Percentiles rank a stretch among this genome's conserved stretches.
phyloP scores from a whole-genome alignment of 2,113 vertebrate genomes.

The Anser cygnoides region DNA sequence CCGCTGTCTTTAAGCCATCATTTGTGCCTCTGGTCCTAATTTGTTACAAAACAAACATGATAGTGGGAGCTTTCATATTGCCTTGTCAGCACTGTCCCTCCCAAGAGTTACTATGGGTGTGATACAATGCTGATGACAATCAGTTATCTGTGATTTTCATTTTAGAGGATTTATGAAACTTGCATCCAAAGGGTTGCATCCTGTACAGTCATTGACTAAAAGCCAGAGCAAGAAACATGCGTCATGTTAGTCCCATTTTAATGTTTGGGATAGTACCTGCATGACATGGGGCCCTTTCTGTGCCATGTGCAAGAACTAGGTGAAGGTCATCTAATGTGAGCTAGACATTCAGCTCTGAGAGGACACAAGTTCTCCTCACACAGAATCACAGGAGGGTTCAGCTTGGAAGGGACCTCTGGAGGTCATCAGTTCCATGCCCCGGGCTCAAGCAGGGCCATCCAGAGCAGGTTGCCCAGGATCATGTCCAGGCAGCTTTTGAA shows the following conservation, averaged over 20 bases:
- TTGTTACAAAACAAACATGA: not conserved
- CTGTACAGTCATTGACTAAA: too few relatives aligned
- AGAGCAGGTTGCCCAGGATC: too few relatives aligned
- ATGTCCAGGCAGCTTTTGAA: too few relatives aligned
- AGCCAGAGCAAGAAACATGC: fast-evolving
- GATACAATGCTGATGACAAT: not conserved
- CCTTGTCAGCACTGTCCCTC: conserved; percentile 24
- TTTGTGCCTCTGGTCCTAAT: not conserved
- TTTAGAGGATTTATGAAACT: not conserved
- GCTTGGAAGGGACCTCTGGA: too few relatives aligned
- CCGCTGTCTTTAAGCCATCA: not conserved
- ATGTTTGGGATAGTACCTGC: too few relatives aligned
- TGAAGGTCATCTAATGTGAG: not conserved
- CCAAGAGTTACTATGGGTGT: not conserved
- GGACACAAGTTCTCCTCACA: not conserved
- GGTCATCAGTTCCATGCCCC: too few relatives aligned
- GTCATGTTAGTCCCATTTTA: fast-evolving
- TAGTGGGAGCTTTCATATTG: not conserved
- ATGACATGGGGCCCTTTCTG: not conserved
- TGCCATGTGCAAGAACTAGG: not conserved
- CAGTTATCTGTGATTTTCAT: not conserved
- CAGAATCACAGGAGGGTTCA: too few relatives aligned
- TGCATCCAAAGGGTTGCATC: not conserved
- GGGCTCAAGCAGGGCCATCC: too few relatives aligned
- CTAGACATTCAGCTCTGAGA: not conserved